phyloP scores from a whole-genome alignment of 2,888 invertebrate species.

The Ommatoiulus sabulosus region DNA sequence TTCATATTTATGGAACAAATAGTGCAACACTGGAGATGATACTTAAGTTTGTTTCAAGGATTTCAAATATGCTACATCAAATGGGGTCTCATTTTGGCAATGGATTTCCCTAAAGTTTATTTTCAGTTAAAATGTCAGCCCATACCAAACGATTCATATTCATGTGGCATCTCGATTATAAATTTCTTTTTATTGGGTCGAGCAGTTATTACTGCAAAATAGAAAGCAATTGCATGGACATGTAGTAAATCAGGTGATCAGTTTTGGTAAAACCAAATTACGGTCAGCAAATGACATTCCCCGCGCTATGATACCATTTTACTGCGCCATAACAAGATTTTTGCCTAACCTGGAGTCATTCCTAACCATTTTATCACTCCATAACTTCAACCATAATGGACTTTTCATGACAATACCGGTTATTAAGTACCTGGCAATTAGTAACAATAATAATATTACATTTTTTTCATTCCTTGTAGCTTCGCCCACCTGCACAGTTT shows the following conservation, averaged over 20 bases:
- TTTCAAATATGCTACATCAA: too few species aligned
- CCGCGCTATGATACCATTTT: background rate
- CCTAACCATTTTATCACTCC: background rate
- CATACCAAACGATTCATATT: too few species aligned
- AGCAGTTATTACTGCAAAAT: background rate
- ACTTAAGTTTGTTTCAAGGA: too few species aligned
- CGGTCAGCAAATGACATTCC: background rate
- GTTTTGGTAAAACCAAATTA: slow-evolving; percentile 38
- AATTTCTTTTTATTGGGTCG: background rate
- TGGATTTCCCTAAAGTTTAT: too few species aligned
- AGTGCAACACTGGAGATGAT: too few species aligned
- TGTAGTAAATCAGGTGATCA: background rate
- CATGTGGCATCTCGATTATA: background rate
- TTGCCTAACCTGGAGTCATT: background rate
- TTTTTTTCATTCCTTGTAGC: background rate
- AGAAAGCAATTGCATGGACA: background rate
- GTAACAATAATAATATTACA: background rate
- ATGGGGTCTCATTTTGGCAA: too few species aligned
- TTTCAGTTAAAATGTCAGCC: too few species aligned
- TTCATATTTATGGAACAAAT: too few species aligned
- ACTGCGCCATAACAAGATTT: background rate
- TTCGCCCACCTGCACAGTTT: slow-evolving; percentile 7
- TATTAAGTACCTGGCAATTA: background rate
- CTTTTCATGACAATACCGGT: slow-evolving; percentile 6
- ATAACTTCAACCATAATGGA: background rate